phyloP scores from a whole-genome alignment of 2,797 vertebrate species.

The Pitangus sulphuratus region DNA sequence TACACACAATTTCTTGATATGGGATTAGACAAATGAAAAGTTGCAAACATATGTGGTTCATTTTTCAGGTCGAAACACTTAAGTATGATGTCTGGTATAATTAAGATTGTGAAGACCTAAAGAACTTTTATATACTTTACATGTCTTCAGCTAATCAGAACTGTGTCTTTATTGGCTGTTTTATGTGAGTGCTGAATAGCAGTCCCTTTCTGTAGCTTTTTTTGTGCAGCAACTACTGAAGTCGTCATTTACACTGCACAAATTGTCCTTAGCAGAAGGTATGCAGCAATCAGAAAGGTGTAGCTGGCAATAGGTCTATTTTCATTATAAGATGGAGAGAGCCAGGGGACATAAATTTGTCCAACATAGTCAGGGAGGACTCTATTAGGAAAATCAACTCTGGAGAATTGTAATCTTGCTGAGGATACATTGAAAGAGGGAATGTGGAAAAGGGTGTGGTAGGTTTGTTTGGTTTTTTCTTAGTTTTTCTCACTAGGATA shows the following conservation, averaged over 20 bases:
- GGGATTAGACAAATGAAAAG: neutral
- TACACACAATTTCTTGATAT: neutral
- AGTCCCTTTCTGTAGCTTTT: conserved; percentile 27
- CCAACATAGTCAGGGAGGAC: conserved; percentile 32
- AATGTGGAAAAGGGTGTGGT: neutral
- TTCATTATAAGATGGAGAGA: conserved; percentile 59
- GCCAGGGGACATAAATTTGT: conserved; percentile 67
- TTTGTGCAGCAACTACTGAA: conserved; percentile 52
- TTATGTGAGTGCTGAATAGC: conserved; percentile 7
- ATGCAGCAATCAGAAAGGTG: conserved; percentile 69
- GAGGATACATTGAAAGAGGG: conserved; percentile 2
- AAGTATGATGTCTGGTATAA: neutral
- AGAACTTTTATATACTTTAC: neutral
- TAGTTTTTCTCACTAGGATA: neutral
- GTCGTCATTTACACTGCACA: conserved; percentile 74
- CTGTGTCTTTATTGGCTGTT: conserved; percentile 18
- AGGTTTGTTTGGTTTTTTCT: neutral
- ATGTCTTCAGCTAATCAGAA: conserved; percentile 2
- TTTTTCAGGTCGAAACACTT: neutral
- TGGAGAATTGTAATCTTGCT: conserved; percentile 6
- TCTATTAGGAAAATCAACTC: conserved; percentile 57
- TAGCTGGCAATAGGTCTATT: conserved; percentile 67
- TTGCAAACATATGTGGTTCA: neutral
- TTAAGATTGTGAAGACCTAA: neutral
- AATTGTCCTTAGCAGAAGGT: conserved; percentile 74